Evolutionary conservation across 2,113 vertebrate species (phyloP).

Genomic region (Actinemys pallida): DNA sequence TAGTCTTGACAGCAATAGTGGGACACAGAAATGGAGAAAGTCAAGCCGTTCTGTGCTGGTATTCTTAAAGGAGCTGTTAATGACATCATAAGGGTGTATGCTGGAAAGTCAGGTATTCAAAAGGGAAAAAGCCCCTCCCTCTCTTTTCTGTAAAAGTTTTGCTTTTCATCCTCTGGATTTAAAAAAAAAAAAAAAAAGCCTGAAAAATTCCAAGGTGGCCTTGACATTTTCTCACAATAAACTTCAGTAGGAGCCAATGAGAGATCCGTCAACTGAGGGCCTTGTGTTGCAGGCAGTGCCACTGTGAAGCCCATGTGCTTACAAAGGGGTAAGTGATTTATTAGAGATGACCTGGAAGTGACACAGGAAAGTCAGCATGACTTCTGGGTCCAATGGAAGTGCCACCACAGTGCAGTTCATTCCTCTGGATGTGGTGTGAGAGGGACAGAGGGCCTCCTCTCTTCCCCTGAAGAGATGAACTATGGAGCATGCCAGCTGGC

Average conservation of each 20-base stretch:
- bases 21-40: not conserved
- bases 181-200: not conserved
- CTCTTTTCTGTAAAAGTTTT: not conserved
- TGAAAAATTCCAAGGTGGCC: not conserved
- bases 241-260: not conserved
- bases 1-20: not conserved
- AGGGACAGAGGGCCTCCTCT: not conserved
- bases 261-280: not conserved
- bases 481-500: fast-evolving
- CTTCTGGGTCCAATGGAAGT: not conserved
- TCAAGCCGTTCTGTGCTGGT: not conserved
- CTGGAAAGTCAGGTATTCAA: not conserved
- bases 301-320: not conserved
- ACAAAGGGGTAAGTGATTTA: not conserved
- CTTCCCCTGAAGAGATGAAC: fast-evolving
- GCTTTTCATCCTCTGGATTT: not conserved
- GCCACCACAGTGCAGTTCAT: not conserved
- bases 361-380: not conserved
- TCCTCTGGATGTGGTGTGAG: not conserved
- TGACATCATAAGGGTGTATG: not conserved
- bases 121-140: not conserved
- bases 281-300: not conserved
- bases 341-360: not conserved
- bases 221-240: not conserved
- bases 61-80: not conserved